These are phyloP conservation scores for Listrodromus nycthemerus DNA, from an alignment of 2,888 invertebrate genomes.

Conservation along the genomic window DNA sequence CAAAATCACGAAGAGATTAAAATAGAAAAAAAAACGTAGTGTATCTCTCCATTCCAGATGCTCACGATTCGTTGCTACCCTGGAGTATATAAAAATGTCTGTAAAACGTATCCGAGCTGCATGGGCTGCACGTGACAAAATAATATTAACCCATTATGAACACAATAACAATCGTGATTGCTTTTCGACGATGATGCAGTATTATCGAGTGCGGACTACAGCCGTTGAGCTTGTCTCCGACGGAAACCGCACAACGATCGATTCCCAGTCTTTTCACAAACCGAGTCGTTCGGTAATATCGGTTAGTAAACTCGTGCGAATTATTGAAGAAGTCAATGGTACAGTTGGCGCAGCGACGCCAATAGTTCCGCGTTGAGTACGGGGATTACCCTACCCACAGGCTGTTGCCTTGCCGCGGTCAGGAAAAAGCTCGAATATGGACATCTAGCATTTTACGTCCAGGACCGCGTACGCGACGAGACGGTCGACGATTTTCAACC, in stretches of 20 bases:
- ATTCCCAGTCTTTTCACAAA: not conserved
- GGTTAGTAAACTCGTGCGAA: conserved; percentile 20
- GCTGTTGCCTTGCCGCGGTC: conserved; percentile 4
- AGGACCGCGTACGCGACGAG: conserved; percentile 42
- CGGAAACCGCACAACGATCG: not conserved
- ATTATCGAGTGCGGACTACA: not conserved
- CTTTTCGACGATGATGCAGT: not conserved
- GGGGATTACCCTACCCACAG: not conserved
- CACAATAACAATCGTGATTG: not conserved
- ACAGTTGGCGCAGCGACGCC: not conserved
- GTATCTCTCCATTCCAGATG: not conserved
- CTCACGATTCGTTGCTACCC: not conserved
- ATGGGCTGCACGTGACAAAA: not conserved
- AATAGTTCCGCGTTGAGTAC: not conserved
- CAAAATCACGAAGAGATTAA: conserved; percentile 7
- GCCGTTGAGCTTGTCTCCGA: not conserved
- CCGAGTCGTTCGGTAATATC: conserved; percentile 18
- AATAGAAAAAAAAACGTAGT: not conserved
- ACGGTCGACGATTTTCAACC: not conserved
- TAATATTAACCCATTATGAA: not conserved
- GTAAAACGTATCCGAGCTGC: not conserved
- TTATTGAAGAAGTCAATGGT: conserved; percentile 29
- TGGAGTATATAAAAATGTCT: not conserved
- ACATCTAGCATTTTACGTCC: conserved; percentile 48
- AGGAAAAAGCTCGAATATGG: conserved; percentile 14